Base-by-base conservation (phyloP, 1,140 invertebrate genomes). In the Goniozus legneri region DNA sequence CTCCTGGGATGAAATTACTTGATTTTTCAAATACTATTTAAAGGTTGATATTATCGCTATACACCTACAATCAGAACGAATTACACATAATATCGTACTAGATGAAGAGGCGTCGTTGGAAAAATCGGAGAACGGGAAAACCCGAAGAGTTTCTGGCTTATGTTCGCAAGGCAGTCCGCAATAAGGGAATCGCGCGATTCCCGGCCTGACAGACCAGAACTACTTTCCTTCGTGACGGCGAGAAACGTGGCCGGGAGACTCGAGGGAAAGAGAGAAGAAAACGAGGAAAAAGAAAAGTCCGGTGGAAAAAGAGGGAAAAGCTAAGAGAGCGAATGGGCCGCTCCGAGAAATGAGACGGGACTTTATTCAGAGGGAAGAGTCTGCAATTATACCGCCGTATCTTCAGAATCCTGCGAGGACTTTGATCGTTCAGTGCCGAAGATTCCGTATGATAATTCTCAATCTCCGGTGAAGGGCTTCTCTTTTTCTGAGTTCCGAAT, bases 161-260 rank as follows among this genome's bases (percentile, higher is more conserved):
- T n/a, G n/a, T 48, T 49, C 56, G 56, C 53, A 56, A 61, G 56
- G 53, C 50, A 31, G 35, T n/a, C 50, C 48, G 56, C 58, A 54
- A 63, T 61, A 61, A 61, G 47, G 56, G 50, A 61, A 56, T 56
- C 53, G 58, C 52, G 44, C 47, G 44, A 47, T 53, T 59, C 56
- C 53, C 50, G 54, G 54, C 47, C 47, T 47, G 52, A 57, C 56
- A 48, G 47, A 22, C 47, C n/a, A 43, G 44, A 43, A 49, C 36
- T 34, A 39, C 49, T 56, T 54, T 57, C 50, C 35, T 42, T 32
- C 15, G 21, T 8, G 33, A 40, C 36, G 44, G 21, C 32, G 48
- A 50, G 53, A 61, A 60, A 49, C 39, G 47, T 20, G 38, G 39
- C 27, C 12, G 12, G 20, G 16, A 14, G 38, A n/a, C n/a, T 24